Conservation (phyloP, 2,888 invertebrate species). For the Pollenia labialis region DNA sequence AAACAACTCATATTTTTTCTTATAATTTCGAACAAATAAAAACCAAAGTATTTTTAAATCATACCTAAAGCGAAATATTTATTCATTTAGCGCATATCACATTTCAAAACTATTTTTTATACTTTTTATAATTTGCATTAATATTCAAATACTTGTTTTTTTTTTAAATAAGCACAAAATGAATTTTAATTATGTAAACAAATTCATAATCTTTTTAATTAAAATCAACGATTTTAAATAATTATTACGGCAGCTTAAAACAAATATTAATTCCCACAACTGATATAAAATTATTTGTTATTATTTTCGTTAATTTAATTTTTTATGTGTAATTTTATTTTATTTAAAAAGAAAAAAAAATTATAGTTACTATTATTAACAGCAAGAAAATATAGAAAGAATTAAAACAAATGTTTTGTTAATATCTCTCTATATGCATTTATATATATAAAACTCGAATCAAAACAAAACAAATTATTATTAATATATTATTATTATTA, state of each 20-base stretch:
- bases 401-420: conserved; percentile 77
- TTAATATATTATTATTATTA: conserved; percentile 41
- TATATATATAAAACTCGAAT: conserved; percentile 67
- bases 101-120: conserved; percentile 47
- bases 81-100: conserved; percentile 63
- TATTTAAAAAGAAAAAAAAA: conserved; percentile 50
- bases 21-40: conserved; percentile 28
- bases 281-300: conserved; percentile 47
- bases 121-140: conserved; percentile 63
- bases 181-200: neutral
- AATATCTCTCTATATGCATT: conserved; percentile 74
- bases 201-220: conserved; percentile 1
- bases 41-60: conserved; percentile 53
- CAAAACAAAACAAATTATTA: conserved; percentile 41
- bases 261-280: conserved; percentile 17
- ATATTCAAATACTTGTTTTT: conserved; percentile 57
- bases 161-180: conserved; percentile 69
- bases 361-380: conserved; percentile 73
- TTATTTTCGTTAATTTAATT: conserved; percentile 43
- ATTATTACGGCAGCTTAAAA: conserved; percentile 53
- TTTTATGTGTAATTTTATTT: conserved; percentile 66
- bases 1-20: conserved; percentile 50
- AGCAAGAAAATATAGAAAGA: conserved; percentile 60
- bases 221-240: conserved; percentile 5
- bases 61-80: conserved; percentile 24